Conservation (phyloP, 2,888 invertebrate genomes). For the Cistogaster globosa region DNA sequence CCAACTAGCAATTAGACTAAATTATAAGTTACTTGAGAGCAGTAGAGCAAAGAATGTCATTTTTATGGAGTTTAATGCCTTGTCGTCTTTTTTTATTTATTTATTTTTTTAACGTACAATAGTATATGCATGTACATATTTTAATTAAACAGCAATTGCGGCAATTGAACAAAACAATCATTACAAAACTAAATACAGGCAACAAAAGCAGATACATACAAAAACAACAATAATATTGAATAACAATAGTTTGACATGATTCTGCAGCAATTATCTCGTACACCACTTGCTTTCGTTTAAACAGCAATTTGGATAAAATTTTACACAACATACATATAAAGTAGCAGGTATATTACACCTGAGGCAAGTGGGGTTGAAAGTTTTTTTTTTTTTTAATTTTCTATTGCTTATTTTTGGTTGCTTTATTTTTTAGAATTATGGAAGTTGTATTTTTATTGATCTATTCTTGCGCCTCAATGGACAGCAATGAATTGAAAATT, state of each 20-base stretch:
- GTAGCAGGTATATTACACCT: neutral
- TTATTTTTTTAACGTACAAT: neutral
- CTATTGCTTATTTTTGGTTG: neutral
- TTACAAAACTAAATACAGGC: neutral
- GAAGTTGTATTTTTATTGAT: too few relatives aligned
- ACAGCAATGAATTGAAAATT: neutral
- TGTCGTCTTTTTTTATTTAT: slow-evolving; percentile 18
- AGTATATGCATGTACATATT: neutral
- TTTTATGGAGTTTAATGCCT: slow-evolving; percentile 24
- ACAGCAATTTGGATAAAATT: neutral
- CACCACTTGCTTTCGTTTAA: neutral
- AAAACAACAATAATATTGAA: slow-evolving; percentile 33
- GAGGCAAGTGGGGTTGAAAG: neutral
- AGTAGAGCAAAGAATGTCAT: slow-evolving; percentile 34
- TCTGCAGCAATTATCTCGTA: slow-evolving; percentile 9
- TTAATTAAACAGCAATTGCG: slow-evolving; percentile 56
- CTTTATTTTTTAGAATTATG: neutral
- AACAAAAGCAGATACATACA: slow-evolving; percentile 17
- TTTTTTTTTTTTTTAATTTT: slow-evolving; percentile 3
- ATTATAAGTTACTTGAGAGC: neutral
- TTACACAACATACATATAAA: slow-evolving; percentile 17
- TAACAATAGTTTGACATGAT: slow-evolving; percentile 30
- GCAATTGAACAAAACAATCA: slow-evolving; percentile 68
- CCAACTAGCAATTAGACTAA: neutral
- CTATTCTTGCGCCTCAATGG: slow-evolving; percentile 14